Evolutionary conservation across 2,113 vertebrate genomes (phyloP), one percentile per base, ranked within the genome.

Genomic region (Porphyrio hochstetteri): DNA sequence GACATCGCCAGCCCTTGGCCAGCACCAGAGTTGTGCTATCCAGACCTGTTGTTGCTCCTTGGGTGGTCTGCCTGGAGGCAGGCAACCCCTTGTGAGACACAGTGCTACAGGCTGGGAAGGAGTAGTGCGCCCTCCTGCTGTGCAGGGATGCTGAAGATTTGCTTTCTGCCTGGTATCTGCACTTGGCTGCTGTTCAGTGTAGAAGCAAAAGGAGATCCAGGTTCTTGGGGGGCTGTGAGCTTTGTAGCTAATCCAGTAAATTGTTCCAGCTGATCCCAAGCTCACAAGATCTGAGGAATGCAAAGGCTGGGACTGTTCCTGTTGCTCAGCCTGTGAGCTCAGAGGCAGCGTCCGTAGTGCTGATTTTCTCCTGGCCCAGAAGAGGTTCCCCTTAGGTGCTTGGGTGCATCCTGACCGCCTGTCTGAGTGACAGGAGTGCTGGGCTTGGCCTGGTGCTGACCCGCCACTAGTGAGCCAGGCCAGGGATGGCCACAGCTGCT

Each of bases 391-490:
- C 11, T 67, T 31, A 24, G 4, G 61, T 67, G 46, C 57, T 55
- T 35, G 33, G 16, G 29, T 46, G 29, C 46, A 10, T 17, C 19
- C 19, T 63, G 82, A 7, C 60, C 64, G 27, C n/a, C 60, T 53
- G 12, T 53, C 50, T 1, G 0, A 29, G 63, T 65, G 53, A 38
- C 0, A 1, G 38, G 38, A 31, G 1, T 2, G 3, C 57, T 33
- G 60, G 40, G 40, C 36, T 77, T 52, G 28, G 5, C 28, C 38
- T 65, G 40, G 20, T 85, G 79, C 52, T 60, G 55, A 38, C 11
- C 25, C 69, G 13, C 28, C 0, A 0, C 9, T 0, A 0, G 10
- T 38, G 31, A 38, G 18, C 13, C 40, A 50, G 63, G 42, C 67
- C 0, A 2, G 24, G 21, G 2, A 5, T 20, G 53, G 24, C 42